Evolutionary conservation across 2,797 vertebrate genomes (phyloP).

Genomic region (Manis javanica): DNA sequence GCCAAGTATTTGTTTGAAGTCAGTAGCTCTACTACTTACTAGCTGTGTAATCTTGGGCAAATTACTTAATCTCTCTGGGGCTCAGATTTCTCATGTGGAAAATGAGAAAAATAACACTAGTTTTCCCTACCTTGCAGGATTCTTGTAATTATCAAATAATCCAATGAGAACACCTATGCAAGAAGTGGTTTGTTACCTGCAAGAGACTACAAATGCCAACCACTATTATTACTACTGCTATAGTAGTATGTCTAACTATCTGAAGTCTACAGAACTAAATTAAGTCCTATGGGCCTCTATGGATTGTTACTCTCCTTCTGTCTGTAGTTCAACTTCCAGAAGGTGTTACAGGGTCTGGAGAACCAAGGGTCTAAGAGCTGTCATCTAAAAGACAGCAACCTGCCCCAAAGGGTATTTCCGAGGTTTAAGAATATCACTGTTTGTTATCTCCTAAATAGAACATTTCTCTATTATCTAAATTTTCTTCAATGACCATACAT

Average conservation of each 20-base stretch:
- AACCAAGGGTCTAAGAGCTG: not conserved
- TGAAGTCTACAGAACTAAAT: not conserved
- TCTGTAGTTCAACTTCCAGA: not conserved
- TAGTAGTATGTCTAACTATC: not conserved
- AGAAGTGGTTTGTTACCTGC: not conserved
- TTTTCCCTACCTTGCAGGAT: not conserved
- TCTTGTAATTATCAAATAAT: not conserved
- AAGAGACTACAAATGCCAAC: not conserved
- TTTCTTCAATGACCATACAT: not conserved
- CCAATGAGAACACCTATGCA: not conserved
- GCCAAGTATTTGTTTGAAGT: not conserved
- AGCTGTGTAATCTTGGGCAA: not conserved
- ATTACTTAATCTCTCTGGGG: not conserved
- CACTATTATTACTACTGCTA: not conserved
- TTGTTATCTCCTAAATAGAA: conserved; percentile 23
- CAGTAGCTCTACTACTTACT: not conserved
- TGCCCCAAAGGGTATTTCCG: not conserved
- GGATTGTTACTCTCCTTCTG: not conserved
- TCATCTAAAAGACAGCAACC: not conserved
- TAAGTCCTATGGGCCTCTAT: not conserved
- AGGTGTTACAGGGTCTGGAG: not conserved
- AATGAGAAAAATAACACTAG: conserved; percentile 14
- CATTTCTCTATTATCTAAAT: not conserved
- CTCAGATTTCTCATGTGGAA: conserved; percentile 47
- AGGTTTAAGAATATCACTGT: not conserved